Conservation (phyloP, 2,888 invertebrate species). For the Steinernema scapterisci region DNA sequence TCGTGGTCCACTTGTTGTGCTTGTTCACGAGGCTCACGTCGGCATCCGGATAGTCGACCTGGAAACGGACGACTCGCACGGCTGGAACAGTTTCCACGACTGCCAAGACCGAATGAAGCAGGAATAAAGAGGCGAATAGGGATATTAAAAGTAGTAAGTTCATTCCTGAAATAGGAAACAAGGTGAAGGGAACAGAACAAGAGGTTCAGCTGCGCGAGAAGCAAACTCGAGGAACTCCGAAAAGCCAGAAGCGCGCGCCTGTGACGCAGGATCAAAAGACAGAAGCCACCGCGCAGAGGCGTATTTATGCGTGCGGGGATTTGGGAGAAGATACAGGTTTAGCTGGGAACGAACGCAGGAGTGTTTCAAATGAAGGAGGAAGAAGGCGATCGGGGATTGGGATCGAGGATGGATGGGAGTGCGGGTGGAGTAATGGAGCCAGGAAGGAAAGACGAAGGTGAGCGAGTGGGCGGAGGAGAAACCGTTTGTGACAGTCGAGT, state of each 20-base stretch:
- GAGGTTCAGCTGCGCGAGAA: too few species aligned
- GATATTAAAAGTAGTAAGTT: background rate
- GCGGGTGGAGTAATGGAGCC: slow-evolving; percentile 9
- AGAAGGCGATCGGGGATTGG: too few species aligned
- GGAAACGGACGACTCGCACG: slow-evolving; percentile 55
- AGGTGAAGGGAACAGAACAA: background rate
- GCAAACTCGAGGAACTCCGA: too few species aligned
- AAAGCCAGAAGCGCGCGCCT: background rate
- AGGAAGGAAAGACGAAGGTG: background rate
- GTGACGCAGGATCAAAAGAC: background rate
- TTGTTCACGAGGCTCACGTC: slow-evolving; percentile 37
- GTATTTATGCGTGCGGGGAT: slow-evolving; percentile 25
- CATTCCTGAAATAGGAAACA: background rate
- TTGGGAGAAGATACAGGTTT: slow-evolving; percentile 28
- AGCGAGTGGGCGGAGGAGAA: slow-evolving; percentile 12
- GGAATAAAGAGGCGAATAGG: background rate
- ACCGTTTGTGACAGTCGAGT: slow-evolving; percentile 17
- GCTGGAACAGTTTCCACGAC: slow-evolving; percentile 46
- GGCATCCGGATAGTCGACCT: slow-evolving; percentile 50
- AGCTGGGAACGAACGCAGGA: slow-evolving; percentile 10
- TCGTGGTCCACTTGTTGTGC: slow-evolving; percentile 44
- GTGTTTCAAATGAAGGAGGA: slow-evolving; percentile 28
- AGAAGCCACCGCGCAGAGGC: background rate
- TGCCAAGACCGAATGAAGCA: background rate
- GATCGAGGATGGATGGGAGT: background rate